Base-by-base conservation (phyloP, 2,113 vertebrate species). In the Reinhardtius hippoglossoides region DNA sequence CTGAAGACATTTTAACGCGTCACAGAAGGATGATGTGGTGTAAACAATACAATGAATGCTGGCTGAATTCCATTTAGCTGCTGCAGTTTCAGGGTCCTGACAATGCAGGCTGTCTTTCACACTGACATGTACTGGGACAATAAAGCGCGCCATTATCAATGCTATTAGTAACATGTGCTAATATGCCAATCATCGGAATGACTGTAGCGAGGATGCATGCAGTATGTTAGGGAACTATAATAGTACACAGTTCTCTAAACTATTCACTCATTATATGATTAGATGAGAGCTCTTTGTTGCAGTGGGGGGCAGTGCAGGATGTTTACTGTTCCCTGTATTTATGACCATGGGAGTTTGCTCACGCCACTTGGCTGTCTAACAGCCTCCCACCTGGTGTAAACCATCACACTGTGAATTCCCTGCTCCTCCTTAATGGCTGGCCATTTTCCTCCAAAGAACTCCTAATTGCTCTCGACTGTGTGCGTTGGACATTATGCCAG, bases 401-500 rank as follows among this genome's bases (percentile, higher is more conserved):
- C 66, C 76, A 76, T 82, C 78, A 48, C 86, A 74, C 81, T 83
- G 74, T 73, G 77, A 56, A 73, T 56, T 81, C 70, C 71, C 59
- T 68, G 69, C 80, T 76, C 72, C 81, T 87, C 80, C 76, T 82
- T 93, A 92, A 91, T 88, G 80, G 83, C 78, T 56, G 70, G 80
- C 85, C 72, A 84, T 85, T 90, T 89, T 71, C 64, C 59, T 81
- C 78, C 48, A 78, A 84, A 90, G 68, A 88, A 78, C 67, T 75
- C 68, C 46, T 87, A 90, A 93, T 93, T 85, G 87, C 87, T 79
- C 81, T 84, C 71, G 67, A 86, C 64, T 80, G 80, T 74, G 79
- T 71, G 67, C 58, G 69, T 50, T 55, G 72, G 67, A 85, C 75
- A 69, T 82, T 63, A 78, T 81, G 80, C 73, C 71, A 69, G 74